Conservation (phyloP, 2,888 invertebrate genomes). For the Clivina fossor region DNA sequence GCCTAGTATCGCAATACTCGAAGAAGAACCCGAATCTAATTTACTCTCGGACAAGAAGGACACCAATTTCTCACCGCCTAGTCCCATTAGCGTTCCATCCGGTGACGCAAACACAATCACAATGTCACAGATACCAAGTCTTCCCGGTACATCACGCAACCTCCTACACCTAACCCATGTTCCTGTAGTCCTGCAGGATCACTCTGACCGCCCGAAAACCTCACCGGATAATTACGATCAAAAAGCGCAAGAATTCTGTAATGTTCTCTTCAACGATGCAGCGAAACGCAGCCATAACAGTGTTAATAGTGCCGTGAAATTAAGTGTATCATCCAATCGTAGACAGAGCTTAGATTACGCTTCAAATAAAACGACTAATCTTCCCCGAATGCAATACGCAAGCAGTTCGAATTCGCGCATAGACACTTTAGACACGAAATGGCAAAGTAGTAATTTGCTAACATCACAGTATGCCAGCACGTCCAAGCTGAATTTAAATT, state of each 20-base stretch:
- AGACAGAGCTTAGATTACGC: conserved; percentile 23
- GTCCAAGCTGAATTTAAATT: conserved; percentile 25
- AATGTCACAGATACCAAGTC: conserved; percentile 42
- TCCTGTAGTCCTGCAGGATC: conserved; percentile 48
- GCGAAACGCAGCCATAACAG: conserved; percentile 37
- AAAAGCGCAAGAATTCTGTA: conserved; percentile 49
- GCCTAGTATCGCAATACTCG: conserved; percentile 44
- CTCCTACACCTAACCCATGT: conserved; percentile 48
- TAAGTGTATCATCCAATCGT: conserved; percentile 19
- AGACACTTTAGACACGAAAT: conserved; percentile 16
- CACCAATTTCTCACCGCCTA: conserved; percentile 39
- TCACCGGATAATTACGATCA: conserved; percentile 50
- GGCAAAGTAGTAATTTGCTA: conserved; percentile 15
- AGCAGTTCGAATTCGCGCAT: conserved; percentile 24
- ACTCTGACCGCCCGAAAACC: conserved; percentile 50
- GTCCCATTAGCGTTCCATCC: conserved; percentile 42
- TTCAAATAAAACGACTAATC: conserved; percentile 8
- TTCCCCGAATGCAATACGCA: conserved; percentile 23
- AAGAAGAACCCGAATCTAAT: conserved; percentile 42
- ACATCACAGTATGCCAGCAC: conserved; percentile 32
- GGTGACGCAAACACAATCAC: conserved; percentile 44
- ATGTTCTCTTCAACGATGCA: conserved; percentile 42
- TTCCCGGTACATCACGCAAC: conserved; percentile 40
- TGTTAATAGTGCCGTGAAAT: conserved; percentile 30
- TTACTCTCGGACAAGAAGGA: conserved; percentile 39